Conservation (phyloP, 1,140 invertebrate genomes). For the Frieseomelitta varia region DNA sequence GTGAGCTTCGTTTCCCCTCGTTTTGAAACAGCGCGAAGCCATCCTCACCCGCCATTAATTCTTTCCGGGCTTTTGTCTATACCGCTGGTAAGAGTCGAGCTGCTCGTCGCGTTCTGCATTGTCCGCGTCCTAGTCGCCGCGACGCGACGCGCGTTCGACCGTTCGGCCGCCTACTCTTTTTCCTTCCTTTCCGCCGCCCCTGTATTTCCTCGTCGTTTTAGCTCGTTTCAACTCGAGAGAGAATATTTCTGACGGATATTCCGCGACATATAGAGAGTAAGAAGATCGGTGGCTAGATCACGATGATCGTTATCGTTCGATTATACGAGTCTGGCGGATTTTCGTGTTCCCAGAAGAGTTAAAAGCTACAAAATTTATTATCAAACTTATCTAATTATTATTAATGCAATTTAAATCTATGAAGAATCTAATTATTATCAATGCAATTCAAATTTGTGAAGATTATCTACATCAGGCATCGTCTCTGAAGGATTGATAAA, state of each 20-base stretch:
- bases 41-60: constrained; percentile 65
- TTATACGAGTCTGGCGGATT: too few relatives aligned
- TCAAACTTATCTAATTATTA: too few relatives aligned
- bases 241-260: background rate
- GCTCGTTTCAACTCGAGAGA: background rate
- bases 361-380: too few relatives aligned
- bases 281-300: background rate
- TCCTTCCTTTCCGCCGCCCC: background rate
- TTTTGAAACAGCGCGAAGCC: constrained; percentile 41
- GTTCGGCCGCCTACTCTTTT: background rate
- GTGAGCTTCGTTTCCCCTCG: constrained; percentile 5
- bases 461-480: too few relatives aligned
- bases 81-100: constrained; percentile 18
- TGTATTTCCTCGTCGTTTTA: background rate
- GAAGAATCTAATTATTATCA: too few relatives aligned
- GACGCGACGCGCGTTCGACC: background rate
- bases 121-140: constrained; percentile 3
- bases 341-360: too few relatives aligned
- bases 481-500: too few relatives aligned
- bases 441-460: too few relatives aligned
- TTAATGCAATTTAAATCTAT: too few relatives aligned
- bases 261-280: background rate
- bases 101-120: constrained; percentile 45
- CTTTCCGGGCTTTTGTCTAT: constrained; percentile 69
- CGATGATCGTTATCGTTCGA: too few relatives aligned